These are phyloP conservation scores for Pelobates cultripes DNA, from an alignment of 2,797 vertebrate species.

Conservation along the genomic window DNA sequence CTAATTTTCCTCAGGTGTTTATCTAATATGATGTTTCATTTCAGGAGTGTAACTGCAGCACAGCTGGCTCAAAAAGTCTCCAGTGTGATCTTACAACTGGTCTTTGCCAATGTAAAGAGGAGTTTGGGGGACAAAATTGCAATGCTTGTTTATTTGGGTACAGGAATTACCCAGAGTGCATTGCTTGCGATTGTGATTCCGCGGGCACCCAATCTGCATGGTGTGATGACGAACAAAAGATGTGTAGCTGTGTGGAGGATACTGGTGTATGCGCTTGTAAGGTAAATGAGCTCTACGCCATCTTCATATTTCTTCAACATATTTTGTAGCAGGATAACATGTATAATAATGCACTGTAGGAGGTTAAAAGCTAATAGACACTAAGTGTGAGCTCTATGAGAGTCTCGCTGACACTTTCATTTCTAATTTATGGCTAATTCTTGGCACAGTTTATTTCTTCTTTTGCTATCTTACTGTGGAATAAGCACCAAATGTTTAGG, in stretches of 20 bases:
- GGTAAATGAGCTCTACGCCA: slow-evolving; percentile 65
- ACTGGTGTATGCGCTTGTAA: slow-evolving; percentile 87
- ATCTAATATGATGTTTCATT: background rate
- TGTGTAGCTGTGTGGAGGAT: slow-evolving; percentile 80
- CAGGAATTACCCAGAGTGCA: slow-evolving; percentile 84
- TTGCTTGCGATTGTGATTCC: slow-evolving; percentile 82
- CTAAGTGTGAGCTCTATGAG: too few species aligned
- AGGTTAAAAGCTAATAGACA: too few species aligned
- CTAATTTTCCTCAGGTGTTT: too few species aligned
- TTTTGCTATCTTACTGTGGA: too few species aligned
- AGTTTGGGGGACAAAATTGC: slow-evolving; percentile 79
- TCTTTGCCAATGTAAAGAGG: slow-evolving; percentile 78
- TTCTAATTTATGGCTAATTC: too few species aligned
- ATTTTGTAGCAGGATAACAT: too few species aligned
- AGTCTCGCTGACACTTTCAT: too few species aligned
- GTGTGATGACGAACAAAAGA: slow-evolving; percentile 73
- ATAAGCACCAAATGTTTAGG: too few species aligned
- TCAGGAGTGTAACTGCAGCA: slow-evolving; percentile 85
- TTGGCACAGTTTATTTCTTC: too few species aligned
- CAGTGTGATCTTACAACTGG: slow-evolving; percentile 79
- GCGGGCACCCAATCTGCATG: slow-evolving; percentile 76
- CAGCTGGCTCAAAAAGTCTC: slow-evolving; percentile 71
- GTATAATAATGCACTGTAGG: too few species aligned
- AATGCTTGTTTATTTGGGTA: slow-evolving; percentile 80
- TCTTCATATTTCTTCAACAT: too few species aligned